A percentile compares a stretch with the other conserved stretches of the same genome.
Conservation (phyloP, 37 sponge, comb jelly and placozoan genomes). For the Crambe crambe region DNA sequence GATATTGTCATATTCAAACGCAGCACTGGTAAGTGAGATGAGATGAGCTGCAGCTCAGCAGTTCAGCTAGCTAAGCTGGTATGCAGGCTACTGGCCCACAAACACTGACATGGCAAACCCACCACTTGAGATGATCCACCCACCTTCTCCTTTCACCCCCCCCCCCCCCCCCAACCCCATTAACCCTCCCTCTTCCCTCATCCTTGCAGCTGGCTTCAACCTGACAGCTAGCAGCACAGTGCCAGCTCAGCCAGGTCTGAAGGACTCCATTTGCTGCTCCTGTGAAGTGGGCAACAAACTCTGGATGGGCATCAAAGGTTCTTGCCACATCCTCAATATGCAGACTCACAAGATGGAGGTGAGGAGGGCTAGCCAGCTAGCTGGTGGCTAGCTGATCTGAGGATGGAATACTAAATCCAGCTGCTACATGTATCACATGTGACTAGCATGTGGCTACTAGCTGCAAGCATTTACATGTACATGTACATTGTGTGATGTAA, state of each 20-base stretch:
- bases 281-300: slow-evolving; percentile 56
- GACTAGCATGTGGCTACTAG: too few relatives aligned
- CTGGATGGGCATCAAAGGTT: slow-evolving; percentile 54
- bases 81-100: background rate
- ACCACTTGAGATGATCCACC: too few relatives aligned
- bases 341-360: slow-evolving; percentile 54
- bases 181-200: background rate
- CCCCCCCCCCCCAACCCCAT: background rate
- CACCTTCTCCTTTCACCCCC: background rate
- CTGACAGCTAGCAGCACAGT: background rate
- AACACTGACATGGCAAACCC: background rate
- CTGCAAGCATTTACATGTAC: too few relatives aligned
- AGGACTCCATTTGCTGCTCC: slow-evolving; percentile 35
- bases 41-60: background rate
- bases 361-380: too few relatives aligned
- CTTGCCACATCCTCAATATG: slow-evolving; percentile 49
- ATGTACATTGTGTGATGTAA: too few relatives aligned
- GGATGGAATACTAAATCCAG: too few relatives aligned
- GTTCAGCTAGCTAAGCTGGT: background rate
- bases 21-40: background rate
- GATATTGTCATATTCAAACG: slow-evolving; percentile 43
- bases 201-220: slow-evolving; percentile 2
- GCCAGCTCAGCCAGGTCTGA: background rate
- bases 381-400: too few relatives aligned
- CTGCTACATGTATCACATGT: too few relatives aligned